Conservation (phyloP, 1,140 invertebrate genomes). For the Drosophila littoralis region DNA sequence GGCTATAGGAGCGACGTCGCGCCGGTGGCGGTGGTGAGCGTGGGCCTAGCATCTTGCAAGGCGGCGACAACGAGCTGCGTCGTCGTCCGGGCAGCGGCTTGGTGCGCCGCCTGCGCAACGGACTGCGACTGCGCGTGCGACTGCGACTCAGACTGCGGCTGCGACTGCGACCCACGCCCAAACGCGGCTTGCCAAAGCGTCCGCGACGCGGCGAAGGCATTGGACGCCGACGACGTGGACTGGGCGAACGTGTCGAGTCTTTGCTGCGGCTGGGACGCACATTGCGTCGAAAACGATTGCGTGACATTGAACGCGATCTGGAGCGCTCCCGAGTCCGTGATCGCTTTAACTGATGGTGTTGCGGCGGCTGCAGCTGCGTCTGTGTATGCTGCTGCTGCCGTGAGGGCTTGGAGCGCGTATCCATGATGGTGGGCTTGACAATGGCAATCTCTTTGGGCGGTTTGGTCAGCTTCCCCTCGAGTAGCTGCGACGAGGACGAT, state of each 20-base stretch:
- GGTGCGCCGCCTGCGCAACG: constrained; percentile 33
- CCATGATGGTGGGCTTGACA: constrained; percentile 79
- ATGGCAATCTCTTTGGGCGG: constrained; percentile 73
- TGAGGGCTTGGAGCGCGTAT: constrained; percentile 44
- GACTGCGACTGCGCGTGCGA: constrained; percentile 64
- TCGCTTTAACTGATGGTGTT: constrained; percentile 19
- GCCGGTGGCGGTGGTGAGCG: constrained; percentile 59
- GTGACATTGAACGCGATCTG: constrained; percentile 59
- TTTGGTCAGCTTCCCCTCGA: constrained; percentile 36
- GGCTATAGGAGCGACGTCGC: constrained; percentile 59
- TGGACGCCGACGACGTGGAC: constrained; percentile 59
- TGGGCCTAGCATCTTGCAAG: constrained; percentile 46
- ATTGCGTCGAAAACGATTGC: constrained; percentile 40
- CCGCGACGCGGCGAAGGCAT: constrained; percentile 46
- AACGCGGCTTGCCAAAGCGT: constrained; percentile 16
- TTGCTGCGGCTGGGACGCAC: constrained; percentile 36
- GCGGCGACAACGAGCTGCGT: constrained; percentile 51
- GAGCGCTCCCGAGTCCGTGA: constrained; percentile 47
- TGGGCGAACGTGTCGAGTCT: constrained; percentile 52
- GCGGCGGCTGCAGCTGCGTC: not conserved
- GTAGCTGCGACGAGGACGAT: not conserved
- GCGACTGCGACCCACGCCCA: constrained; percentile 44
- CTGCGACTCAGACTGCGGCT: constrained; percentile 59
- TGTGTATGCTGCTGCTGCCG: constrained; percentile 7
- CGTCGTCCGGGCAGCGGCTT: constrained; percentile 32